Conservation (phyloP, 2,888 invertebrate genomes). For the Hypselothyrea guttata region DNA sequence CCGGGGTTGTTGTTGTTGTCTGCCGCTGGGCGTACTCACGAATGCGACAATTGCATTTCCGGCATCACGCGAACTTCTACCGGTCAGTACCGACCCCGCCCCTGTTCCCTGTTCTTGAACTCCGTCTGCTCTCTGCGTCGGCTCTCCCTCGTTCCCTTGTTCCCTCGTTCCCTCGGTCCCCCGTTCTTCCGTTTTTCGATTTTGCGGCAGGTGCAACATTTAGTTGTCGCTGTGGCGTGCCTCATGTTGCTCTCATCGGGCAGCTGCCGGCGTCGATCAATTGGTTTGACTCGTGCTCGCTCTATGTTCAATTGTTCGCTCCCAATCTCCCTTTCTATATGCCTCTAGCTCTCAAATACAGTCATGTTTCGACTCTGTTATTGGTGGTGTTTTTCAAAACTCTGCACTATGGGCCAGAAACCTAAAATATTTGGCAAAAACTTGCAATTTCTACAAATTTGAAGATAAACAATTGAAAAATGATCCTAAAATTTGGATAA, state of each 20-base stretch:
- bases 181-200: background rate
- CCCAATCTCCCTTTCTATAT: background rate
- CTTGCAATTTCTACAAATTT: too few species aligned
- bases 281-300: constrained; percentile 33
- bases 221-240: constrained; percentile 56
- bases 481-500: too few species aligned
- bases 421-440: too few species aligned
- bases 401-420: too few species aligned
- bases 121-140: constrained; percentile 14
- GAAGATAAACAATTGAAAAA: too few species aligned
- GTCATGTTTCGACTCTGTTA: constrained; percentile 3
- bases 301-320: background rate
- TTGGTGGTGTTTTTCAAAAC: constrained; percentile 29
- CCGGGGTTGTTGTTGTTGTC: constrained; percentile 16
- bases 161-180: background rate
- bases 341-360: background rate
- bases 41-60: constrained; percentile 74
- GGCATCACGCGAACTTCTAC: constrained; percentile 52
- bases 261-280: constrained; percentile 67
- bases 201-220: constrained; percentile 57
- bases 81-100: constrained; percentile 20
- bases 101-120: constrained; percentile 37
- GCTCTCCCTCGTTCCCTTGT: background rate
- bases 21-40: constrained; percentile 64
- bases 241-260: constrained; percentile 51